Evolutionary conservation across 2,113 vertebrate genomes (phyloP), one percentile per base, ranked within the genome.

Genomic region (Aplodontia rufa): DNA sequence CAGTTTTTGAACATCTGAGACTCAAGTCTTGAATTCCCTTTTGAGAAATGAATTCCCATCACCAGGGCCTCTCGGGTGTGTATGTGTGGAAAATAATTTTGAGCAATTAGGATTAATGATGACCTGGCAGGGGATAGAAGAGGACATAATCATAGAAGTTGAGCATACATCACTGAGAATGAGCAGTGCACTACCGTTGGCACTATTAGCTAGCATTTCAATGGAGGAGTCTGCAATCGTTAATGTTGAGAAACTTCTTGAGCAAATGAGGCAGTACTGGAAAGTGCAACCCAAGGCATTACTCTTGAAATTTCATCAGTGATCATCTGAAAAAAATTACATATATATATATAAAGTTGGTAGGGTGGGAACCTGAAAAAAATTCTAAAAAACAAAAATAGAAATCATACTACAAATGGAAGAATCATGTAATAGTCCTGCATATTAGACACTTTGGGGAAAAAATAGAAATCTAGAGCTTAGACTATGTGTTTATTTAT

Each of bases 51-150:
- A 96, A 97, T 94, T 96, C 89, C 91, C 93, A 96, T 94, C 42
- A 96, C 64, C 80, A 95, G 13, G 32, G 42, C 60, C 91, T 96
- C 17, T 3, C 90, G 94, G 93, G 86, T 95, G 64, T 95, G 47
- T 86, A 91, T 94, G 75, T 94, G 78, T 83, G 58, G 85, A 76
- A 96, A 96, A 96, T 94, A 92, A 97, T 97, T 96, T 96, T 95
- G 95, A 94, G 80, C 91, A 97, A 96, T 96, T 97, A 97, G 83
- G 64, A 97, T 90, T 98, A 97, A 97, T 97, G 91, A 96, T 97
- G 89, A 97, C 84, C 87, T 97, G 97, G 83, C 66, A 89, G 87
- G 64, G 83, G 28, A 64, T 51, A 78, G 78, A 92, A 92, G 81
- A 89, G 92, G 82, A 95, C 62, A 90, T 93, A 87, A 95, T 95